Evolutionary conservation across 2,797 vertebrate species (phyloP), one percentile per base, ranked within the genome.

Genomic region (Tangara arthus): DNA sequence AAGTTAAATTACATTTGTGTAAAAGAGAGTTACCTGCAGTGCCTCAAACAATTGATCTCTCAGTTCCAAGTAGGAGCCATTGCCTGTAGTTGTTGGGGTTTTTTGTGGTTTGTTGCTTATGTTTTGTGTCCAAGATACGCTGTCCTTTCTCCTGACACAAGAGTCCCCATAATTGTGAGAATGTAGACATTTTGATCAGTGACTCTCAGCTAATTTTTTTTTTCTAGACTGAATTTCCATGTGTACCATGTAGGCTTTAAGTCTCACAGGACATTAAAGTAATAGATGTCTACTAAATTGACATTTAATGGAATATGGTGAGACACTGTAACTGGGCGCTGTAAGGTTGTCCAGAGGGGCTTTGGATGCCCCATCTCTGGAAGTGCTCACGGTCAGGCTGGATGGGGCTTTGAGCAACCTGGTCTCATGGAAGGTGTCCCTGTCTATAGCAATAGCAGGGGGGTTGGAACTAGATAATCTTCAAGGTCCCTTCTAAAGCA

Each of bases 391-490:
- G 15, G 21, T 26, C 26, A 27, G 34, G 11, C 8, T 77, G 34
- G 6, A 15, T 17, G 26, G 26, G 4, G 5, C 10, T 83, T 34
- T 57, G 26, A 65, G 34, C 12, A 52, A 4, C 6, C 7, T 64
- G 44, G 10, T 59, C 44, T 46, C 0, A 0, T 23, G 17, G 8
- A 34, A 63, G 10, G 0, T 46, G 5, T 41, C 15, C 11, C 4
- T 78, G 30, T 9, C 24, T 30, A 34, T 16, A n/a, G 17, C 41
- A 19, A 16, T 41, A 16, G 4, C 6, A 63, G 50, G 1, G 12
- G 4, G 2, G 0, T 14, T 39, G n/a, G 7, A 64, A 34, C 5
- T 13, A 52, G 18, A 16, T 30, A 6, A 27, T 34, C 18, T 70
- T 46, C 30, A 14, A 34, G 11, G 4, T 34, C 9, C 6, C 6